phyloP scores from a whole-genome alignment of 2,888 invertebrate genomes.

The Argynnis bischoffii region DNA sequence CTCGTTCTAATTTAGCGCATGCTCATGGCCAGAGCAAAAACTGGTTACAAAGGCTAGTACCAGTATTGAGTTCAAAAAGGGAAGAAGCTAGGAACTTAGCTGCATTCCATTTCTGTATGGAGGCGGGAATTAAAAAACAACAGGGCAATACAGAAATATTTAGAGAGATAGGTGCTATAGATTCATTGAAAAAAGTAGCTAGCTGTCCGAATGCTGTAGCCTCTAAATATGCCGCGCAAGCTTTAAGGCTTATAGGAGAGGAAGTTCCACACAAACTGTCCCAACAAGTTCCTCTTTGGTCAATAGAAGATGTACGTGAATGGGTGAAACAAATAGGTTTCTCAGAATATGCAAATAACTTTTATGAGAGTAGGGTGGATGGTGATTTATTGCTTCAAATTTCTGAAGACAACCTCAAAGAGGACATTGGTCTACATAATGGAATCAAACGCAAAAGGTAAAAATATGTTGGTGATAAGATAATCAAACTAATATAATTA shows the following conservation, averaged over 20 bases:
- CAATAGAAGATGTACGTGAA: constrained; percentile 96
- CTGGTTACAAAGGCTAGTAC: constrained; percentile 96
- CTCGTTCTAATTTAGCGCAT: constrained; percentile 94
- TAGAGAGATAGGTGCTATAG: constrained; percentile 96
- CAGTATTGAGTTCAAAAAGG: constrained; percentile 95
- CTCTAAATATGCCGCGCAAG: constrained; percentile 97
- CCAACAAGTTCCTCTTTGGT: constrained; percentile 99
- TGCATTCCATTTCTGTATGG: constrained; percentile 99
- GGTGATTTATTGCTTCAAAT: constrained; percentile 97
- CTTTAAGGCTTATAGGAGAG: constrained; percentile 95
- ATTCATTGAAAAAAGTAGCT: constrained; percentile 96
- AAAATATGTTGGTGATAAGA: neutral
- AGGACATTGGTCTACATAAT: constrained; percentile 96
- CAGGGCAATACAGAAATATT: constrained; percentile 96
- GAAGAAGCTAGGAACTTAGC: constrained; percentile 98
- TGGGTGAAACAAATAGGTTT: constrained; percentile 99
- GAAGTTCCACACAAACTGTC: constrained; percentile 98
- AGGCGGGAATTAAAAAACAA: constrained; percentile 97
- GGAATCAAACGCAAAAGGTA: constrained; percentile 95
- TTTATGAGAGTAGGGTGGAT: constrained; percentile 96
- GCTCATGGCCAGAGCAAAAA: constrained; percentile 98
- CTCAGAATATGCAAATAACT: constrained; percentile 90
- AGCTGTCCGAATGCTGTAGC: constrained; percentile 99
- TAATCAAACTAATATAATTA: too few species aligned
- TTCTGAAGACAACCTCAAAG: constrained; percentile 94